These are phyloP conservation scores for Ispidina picta DNA, from an alignment of 2,797 vertebrate species.

Conservation along the genomic window DNA sequence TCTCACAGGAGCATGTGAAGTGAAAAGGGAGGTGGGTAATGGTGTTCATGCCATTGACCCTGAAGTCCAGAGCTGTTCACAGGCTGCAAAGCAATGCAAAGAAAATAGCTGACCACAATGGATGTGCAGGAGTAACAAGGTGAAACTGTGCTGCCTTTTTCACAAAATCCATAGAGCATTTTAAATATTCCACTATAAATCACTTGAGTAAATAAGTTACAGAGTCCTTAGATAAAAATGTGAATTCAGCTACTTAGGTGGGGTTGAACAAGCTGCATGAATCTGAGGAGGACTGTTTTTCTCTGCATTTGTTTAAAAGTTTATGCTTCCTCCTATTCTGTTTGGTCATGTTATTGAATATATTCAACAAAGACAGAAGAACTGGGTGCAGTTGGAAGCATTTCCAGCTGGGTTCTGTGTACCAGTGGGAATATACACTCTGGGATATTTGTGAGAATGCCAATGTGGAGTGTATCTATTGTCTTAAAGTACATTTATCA, in stretches of 20 bases:
- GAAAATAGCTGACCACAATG: neutral
- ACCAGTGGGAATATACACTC: neutral
- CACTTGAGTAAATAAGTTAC: neutral
- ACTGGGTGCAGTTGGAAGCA: neutral
- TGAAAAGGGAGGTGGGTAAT: neutral
- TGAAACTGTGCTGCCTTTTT: neutral
- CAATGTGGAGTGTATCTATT: neutral
- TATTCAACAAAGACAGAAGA: neutral
- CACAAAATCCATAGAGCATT: neutral
- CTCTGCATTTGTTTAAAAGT: neutral
- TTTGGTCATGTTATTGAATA: neutral
- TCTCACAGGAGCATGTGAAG: neutral
- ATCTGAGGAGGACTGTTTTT: neutral
- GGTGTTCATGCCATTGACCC: neutral
- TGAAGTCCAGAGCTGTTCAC: neutral
- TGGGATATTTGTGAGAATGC: neutral
- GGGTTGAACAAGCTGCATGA: fast-evolving
- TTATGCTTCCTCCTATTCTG: neutral
- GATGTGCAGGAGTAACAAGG: neutral
- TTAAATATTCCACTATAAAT: neutral
- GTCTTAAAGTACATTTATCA: neutral
- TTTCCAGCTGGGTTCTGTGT: neutral
- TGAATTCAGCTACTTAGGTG: neutral
- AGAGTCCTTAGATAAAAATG: neutral
- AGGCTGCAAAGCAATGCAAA: fast-evolving